Conservation (phyloP, 2,888 invertebrate species). For the Unio pictorum region DNA sequence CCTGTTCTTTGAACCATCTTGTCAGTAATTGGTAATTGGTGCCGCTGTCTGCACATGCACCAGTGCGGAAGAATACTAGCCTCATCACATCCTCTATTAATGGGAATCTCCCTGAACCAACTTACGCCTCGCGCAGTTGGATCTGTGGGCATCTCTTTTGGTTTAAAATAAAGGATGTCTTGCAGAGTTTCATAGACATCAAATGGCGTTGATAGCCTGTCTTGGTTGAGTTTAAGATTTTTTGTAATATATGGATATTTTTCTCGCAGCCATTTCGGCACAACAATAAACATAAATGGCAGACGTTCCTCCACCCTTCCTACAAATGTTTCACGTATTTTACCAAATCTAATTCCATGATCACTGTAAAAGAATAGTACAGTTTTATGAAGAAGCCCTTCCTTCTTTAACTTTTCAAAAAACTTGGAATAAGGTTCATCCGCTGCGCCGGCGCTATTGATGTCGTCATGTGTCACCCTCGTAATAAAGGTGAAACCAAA, state of each 20-base stretch:
- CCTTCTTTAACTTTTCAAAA: conserved; percentile 73
- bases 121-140: conserved; percentile 72
- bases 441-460: conserved; percentile 84
- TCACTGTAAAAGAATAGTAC: conserved; percentile 79
- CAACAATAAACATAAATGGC: conserved; percentile 82
- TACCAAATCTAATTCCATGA: conserved; percentile 91
- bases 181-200: conserved; percentile 86
- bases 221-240: conserved; percentile 79
- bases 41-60: conserved; percentile 87
- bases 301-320: conserved; percentile 85
- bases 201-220: conserved; percentile 83
- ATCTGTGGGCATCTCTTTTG: conserved; percentile 9
- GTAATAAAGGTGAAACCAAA: conserved; percentile 90
- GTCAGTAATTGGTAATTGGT: conserved; percentile 76
- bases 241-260: conserved; percentile 77
- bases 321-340: conserved; percentile 85
- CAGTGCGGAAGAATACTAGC: conserved; percentile 87
- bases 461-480: conserved; percentile 86
- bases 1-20: conserved; percentile 76
- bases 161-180: conserved; percentile 74
- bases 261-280: conserved; percentile 82
- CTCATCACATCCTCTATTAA: conserved; percentile 81
- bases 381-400: conserved; percentile 48
- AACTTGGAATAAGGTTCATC: conserved; percentile 79
- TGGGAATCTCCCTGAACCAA: conserved; percentile 82